Evolutionary conservation across 1,140 invertebrate species (phyloP).

Genomic region (Drosophila azteca): DNA sequence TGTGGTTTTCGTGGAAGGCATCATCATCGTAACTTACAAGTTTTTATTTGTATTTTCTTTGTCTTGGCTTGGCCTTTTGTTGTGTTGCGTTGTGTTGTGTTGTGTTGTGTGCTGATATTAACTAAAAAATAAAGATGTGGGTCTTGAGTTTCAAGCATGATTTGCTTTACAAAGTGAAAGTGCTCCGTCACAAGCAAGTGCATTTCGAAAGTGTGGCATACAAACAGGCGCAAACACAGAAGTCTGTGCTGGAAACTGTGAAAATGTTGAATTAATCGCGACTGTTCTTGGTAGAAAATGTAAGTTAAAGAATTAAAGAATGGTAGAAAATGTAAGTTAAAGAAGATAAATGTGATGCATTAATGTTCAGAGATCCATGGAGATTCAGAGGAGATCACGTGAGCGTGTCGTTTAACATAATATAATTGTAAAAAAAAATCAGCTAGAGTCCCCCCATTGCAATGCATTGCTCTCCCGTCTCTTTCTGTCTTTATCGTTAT

Average conservation of each 20-base stretch:
- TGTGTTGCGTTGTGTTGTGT: neutral
- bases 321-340: neutral
- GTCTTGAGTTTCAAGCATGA: constrained; percentile 31
- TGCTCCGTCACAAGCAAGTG: constrained; percentile 9
- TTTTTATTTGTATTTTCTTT: constrained; percentile 10
- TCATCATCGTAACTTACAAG: constrained; percentile 3
- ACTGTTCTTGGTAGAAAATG: neutral
- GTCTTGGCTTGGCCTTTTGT: constrained; percentile 6
- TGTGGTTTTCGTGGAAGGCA: neutral
- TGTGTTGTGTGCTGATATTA: constrained; percentile 15
- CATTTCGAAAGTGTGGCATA: constrained; percentile 24
- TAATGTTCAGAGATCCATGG: no score
- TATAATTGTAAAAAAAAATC: no score
- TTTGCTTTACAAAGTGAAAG: constrained; percentile 37
- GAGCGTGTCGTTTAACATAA: no score
- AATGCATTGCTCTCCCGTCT: no score
- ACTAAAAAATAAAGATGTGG: constrained; percentile 26
- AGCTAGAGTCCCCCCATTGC: no score
- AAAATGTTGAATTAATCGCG: no score
- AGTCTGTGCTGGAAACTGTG: neutral
- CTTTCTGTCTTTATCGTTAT: no score
- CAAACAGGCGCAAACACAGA: constrained; percentile 20
- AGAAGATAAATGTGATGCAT: no score
- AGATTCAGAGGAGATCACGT: no score
- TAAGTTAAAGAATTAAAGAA: neutral